Base-by-base conservation (phyloP, 2,888 invertebrate genomes). In the Halictus ligatus region DNA sequence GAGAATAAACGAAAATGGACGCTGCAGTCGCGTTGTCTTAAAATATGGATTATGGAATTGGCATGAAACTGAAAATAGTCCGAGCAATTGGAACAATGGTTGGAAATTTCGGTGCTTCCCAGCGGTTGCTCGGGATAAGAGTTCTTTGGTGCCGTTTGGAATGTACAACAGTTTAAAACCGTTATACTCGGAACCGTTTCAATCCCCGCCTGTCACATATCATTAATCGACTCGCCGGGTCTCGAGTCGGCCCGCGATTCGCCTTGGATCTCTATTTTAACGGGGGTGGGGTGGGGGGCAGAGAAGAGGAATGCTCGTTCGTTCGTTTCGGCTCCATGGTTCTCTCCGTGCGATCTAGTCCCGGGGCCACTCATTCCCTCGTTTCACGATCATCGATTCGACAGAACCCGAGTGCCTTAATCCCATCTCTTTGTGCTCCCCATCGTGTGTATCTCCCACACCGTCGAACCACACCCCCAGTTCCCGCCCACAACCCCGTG, bases 361-460 rank as follows among this genome's bases (percentile, higher is more conserved):
- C 71, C 50, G 50, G 73, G 67, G 69, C 81, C 78, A n/a, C 64
- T 50, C 18, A 25, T 74, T 72, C 60, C 75, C 75, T 43, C 73
- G 81, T 81, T 74, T 80, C 77, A 83, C 80, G 75, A 85, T 84
- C 83, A 87, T 84, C 86, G 85, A 91, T 91, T 90, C 83, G 88
- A 91, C 85, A 85, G 80, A 88, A 84, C 91, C 91, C 92, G 93
- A 93, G 93, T 93, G 93, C 93, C 93, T 93, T 93, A 93, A 92
- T 89, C 89, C 89, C 76, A 89, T 84, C 86, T 89, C 83, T 86
- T 73, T 67, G 77, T 80, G 80, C 81, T 75, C 84, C 78, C 73
- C 77, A 35, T 18, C 21, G 50, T 25, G 40, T 50, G 71, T 29
- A 35, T 43, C 54, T 82, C 78, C 50, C 21, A 60, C 48, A 64